Base-by-base conservation (phyloP, 2,113 vertebrate species). In the Otocyon megalotis region DNA sequence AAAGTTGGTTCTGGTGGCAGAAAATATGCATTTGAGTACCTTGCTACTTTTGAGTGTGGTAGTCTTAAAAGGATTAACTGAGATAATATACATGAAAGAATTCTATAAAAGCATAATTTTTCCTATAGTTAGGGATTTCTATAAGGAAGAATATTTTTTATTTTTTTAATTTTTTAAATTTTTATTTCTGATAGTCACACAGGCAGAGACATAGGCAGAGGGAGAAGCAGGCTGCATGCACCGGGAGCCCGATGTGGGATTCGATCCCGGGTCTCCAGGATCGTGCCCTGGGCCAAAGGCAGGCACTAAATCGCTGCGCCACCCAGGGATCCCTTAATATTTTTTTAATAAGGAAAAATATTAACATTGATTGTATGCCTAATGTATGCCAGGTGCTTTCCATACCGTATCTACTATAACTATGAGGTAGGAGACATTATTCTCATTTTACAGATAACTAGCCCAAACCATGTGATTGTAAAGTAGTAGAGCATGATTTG, bases 371-470 rank as follows among this genome's bases (percentile, higher is more conserved):
- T 74, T 94, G 48, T 84, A 12, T 54, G 35, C n/a, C 71, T 85
- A 74, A 50, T 22, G 20, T 81, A 84, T 81, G 71, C 60, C 35
- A 63, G 24, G 37, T 58, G 32, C 35, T 85, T 74, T 3, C 1
- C 14, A 53, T 43, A 32, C 20, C 60, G 89, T 69, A 69, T 53
- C 15, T 79, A 16, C 69, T 58, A 15, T 50, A 72, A 79, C 20
- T 60, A 2, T 56, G 28, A 71, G 20, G 10, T 28, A 60, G 50
- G 43, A 71, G 32, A 43, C 71, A 20, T 4, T n/a, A 12, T 48
- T 85, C 20, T 22, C 16, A 15, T 88, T 90, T 93, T 90, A 72
- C 8, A 96, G 72, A 62, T 93, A 54, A 56, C 53, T 81, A n/a
- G 22, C 62, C 15, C 17, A 48, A 30, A 65, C 35, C 80, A 54